phyloP scores from a whole-genome alignment of 2,113 vertebrate genomes.

The Phylloscopus whistleri region DNA sequence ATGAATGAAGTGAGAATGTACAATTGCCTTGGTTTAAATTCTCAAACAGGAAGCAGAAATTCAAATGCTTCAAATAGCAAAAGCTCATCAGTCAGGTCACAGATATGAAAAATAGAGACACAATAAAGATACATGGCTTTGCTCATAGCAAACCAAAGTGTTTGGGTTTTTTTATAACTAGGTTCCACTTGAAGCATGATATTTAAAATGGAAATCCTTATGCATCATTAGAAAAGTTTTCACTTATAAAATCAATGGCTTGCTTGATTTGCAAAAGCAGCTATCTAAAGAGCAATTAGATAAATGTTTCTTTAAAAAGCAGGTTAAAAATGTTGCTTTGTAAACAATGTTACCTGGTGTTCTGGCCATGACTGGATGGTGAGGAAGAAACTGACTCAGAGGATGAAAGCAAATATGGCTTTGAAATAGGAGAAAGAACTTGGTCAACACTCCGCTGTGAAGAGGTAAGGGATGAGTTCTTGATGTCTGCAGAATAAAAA shows the following conservation, averaged over 20 bases:
- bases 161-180: not conserved
- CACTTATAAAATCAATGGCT: not conserved
- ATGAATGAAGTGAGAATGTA: not conserved
- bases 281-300: not conserved
- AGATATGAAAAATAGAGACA: not conserved
- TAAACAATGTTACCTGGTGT: slow-evolving; percentile 40
- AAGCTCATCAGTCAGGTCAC: not conserved
- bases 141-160: not conserved
- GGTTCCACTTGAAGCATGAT: not conserved
- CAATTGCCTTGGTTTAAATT: not conserved
- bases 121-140: not conserved
- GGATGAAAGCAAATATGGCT: not conserved
- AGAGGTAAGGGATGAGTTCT: not conserved
- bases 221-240: not conserved
- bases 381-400: slow-evolving; percentile 40
- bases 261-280: not conserved
- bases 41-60: not conserved
- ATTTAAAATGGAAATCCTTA: not conserved
- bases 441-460: slow-evolving; percentile 50
- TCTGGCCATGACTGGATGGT: not conserved
- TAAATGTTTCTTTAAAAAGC: not conserved
- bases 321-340: not conserved
- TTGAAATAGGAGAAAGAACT: slow-evolving; percentile 69
- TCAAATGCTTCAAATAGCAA: not conserved
- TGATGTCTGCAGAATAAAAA: slow-evolving; percentile 51